Percentiles rank a stretch among this genome's conserved stretches.
Evolutionary conservation across 2,113 vertebrate genomes (phyloP).

Genomic region (Pachyramphus minor): DNA sequence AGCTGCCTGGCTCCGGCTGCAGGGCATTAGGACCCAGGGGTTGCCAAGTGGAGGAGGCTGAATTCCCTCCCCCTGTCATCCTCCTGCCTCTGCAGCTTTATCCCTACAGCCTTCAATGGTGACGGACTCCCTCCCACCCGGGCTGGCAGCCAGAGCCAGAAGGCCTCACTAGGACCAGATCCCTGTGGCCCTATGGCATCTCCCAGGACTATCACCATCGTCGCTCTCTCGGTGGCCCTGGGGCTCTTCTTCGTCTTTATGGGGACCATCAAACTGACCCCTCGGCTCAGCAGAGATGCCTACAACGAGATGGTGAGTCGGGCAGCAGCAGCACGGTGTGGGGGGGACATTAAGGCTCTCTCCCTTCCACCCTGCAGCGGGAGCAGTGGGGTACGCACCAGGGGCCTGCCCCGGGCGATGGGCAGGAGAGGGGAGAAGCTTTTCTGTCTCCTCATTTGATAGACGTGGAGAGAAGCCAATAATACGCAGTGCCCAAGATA

Average conservation of each 20-base stretch:
- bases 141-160: conserved; percentile 22
- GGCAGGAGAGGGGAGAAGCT: neutral
- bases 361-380: conserved; percentile 6
- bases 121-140: conserved; percentile 24
- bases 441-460: neutral
- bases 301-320: conserved; percentile 96
- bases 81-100: conserved; percentile 57
- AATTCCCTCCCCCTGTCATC: conserved; percentile 23
- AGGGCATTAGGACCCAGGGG: conserved; percentile 76
- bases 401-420: neutral
- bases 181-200: conserved; percentile 82
- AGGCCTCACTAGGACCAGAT: conserved; percentile 33
- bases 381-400: neutral
- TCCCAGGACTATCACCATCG: conserved; percentile 89
- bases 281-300: conserved; percentile 93
- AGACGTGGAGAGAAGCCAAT: neutral
- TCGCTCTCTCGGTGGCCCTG: conserved; percentile 91
- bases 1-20: neutral
- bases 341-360: neutral
- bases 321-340: neutral
- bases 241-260: conserved; percentile 98
- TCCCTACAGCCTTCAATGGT: conserved; percentile 57
- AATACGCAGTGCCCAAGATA: neutral
- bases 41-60: conserved; percentile 55
- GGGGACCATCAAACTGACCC: conserved; percentile 96